A percentile compares a stretch with the other conserved stretches of the same genome.
Conservation (phyloP, 2,888 invertebrate genomes). For the Drosophila histrio region DNA sequence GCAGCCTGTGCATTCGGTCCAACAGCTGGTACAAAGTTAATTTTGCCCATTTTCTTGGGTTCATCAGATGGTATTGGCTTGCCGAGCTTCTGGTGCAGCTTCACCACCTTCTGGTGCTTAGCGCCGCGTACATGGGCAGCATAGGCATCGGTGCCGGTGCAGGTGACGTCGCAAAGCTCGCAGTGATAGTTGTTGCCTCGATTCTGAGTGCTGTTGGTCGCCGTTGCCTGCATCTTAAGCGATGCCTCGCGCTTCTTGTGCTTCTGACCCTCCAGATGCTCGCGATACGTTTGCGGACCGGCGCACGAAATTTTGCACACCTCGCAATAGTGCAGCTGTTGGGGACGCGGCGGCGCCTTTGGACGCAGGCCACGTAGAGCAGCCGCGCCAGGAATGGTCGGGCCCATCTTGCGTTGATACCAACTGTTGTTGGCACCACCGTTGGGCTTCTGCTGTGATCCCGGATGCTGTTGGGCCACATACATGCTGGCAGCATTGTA, state of each 20-base stretch:
- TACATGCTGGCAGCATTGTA: constrained; percentile 98
- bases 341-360: constrained; percentile 92
- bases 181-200: constrained; percentile 90
- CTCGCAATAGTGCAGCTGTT: constrained; percentile 98
- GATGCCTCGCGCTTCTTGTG: constrained; percentile 99
- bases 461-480: constrained; percentile 90
- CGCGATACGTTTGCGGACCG: constrained; percentile 96
- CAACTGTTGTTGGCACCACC: constrained; percentile 68
- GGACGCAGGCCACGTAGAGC: constrained; percentile 73
- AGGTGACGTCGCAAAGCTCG: constrained; percentile 98
- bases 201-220: constrained; percentile 87
- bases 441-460: constrained; percentile 71
- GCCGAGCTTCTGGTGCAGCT: constrained; percentile 97
- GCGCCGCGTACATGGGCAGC: constrained; percentile 98
- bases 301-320: constrained; percentile 99
- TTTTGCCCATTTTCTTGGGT: constrained; percentile 91
- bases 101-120: constrained; percentile 98
- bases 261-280: constrained; percentile 99
- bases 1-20: constrained; percentile 56
- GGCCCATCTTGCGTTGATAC: constrained; percentile 87
- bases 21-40: constrained; percentile 84
- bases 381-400: constrained; percentile 75
- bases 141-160: constrained; percentile 99
- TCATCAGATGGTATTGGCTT: constrained; percentile 98
- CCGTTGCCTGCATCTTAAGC: constrained; percentile 89